Evolutionary conservation across 2,888 invertebrate species (phyloP).

Genomic region (Drosophila conformis): DNA sequence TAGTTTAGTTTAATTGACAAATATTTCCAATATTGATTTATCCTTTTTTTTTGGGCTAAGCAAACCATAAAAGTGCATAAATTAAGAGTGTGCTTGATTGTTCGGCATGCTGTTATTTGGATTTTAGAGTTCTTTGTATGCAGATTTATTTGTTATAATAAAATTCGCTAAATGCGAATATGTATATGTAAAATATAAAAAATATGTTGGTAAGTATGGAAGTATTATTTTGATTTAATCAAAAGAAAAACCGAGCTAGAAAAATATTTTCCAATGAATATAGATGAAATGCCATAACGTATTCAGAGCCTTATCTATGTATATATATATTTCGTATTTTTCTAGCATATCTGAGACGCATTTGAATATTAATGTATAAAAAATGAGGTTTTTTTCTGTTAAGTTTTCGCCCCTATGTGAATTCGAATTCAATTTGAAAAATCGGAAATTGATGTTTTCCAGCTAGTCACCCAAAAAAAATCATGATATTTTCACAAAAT

Average conservation of each 20-base stretch:
- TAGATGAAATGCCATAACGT: background rate
- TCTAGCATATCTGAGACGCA: background rate
- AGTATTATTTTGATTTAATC: background rate
- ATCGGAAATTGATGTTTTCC: background rate
- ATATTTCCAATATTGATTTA: slow-evolving; percentile 28
- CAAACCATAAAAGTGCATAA: background rate
- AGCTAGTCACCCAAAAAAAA: no score
- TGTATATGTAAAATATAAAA: background rate
- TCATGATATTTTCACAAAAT: slow-evolving; percentile 1
- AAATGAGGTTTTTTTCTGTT: background rate
- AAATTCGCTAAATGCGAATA: background rate
- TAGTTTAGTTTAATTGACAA: slow-evolving; percentile 27
- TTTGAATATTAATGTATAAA: background rate
- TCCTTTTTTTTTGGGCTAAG: background rate
- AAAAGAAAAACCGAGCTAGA: background rate
- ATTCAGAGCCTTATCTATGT: background rate
- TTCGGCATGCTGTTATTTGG: background rate
- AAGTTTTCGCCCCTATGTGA: background rate
- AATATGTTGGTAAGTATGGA: no score
- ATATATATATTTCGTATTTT: background rate
- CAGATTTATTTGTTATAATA: background rate
- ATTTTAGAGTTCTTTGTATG: background rate
- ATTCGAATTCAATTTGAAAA: background rate
- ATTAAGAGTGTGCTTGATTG: background rate
- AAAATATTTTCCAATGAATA: background rate